These are phyloP conservation scores for Hypomecis punctinalis DNA, from an alignment of 2,888 invertebrate genomes.

Conservation along the genomic window DNA sequence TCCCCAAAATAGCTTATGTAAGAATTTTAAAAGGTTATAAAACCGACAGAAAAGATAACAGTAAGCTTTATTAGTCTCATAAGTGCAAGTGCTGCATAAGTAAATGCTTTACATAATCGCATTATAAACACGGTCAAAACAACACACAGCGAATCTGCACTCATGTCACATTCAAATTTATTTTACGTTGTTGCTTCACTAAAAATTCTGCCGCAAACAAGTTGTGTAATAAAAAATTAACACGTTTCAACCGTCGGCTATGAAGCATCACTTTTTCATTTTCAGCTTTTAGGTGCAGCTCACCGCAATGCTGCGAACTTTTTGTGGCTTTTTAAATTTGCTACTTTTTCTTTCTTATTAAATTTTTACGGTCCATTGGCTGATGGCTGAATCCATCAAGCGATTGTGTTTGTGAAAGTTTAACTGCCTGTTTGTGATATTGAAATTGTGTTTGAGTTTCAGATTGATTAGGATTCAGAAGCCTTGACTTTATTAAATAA, in stretches of 20 bases:
- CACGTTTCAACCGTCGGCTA: conserved; percentile 28
- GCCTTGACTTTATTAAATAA: too few species aligned
- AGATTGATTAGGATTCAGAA: not conserved
- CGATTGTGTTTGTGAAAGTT: conserved; percentile 6
- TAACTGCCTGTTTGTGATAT: not conserved
- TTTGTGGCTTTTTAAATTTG: conserved; percentile 25
- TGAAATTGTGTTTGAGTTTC: not conserved
- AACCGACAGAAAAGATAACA: too few species aligned
- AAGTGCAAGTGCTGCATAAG: too few species aligned
- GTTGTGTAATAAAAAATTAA: conserved; percentile 40
- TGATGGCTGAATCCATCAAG: conserved; percentile 15
- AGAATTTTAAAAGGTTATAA: too few species aligned
- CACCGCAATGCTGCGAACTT: conserved; percentile 27
- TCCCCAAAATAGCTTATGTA: too few species aligned
- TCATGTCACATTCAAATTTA: conserved; percentile 10
- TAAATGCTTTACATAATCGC: too few species aligned
- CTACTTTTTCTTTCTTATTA: conserved; percentile 12
- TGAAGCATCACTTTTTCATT: conserved; percentile 38
- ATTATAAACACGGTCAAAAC: too few species aligned
- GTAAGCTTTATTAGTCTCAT: too few species aligned
- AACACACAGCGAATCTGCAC: too few species aligned
- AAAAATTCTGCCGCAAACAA: conserved; percentile 29
- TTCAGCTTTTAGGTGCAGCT: conserved; percentile 36
- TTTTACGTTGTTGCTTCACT: conserved; percentile 16
- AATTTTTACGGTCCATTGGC: conserved; percentile 12